Conservation (phyloP, 1,140 invertebrate genomes). For the Heliconius hermathena region DNA sequence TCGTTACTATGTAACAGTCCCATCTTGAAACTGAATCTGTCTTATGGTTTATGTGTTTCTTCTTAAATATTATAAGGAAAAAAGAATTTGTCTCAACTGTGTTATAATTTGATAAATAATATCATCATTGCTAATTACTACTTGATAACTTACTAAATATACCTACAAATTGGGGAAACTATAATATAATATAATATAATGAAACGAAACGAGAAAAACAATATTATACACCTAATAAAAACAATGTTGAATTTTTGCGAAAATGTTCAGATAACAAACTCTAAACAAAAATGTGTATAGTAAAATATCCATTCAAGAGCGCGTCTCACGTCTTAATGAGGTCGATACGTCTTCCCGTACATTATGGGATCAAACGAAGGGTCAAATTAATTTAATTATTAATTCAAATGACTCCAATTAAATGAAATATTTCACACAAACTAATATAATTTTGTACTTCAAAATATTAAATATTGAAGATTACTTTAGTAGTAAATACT, state of each 20-base stretch:
- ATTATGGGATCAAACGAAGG: conserved; percentile 70
- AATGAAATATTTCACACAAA: conserved; percentile 45
- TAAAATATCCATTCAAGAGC: conserved; percentile 62
- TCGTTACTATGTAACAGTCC: conserved; percentile 58
- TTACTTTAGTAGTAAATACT: too few species aligned
- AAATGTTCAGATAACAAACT: conserved; percentile 13
- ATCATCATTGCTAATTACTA: not conserved
- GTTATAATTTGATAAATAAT: not conserved
- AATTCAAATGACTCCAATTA: conserved; percentile 75
- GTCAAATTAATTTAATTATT: conserved; percentile 71
- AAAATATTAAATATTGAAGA: too few species aligned
- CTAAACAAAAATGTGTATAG: conserved; percentile 49
- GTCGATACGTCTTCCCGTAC: conserved; percentile 67
- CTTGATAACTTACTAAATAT: not conserved
- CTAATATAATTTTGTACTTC: not conserved
- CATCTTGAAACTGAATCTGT: conserved; percentile 61
- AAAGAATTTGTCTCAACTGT: not conserved
- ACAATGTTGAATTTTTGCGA: not conserved
- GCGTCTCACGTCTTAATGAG: conserved; percentile 65
- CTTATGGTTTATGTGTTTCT: conserved; percentile 30
- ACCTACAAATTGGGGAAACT: not conserved
- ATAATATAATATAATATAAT: not conserved
- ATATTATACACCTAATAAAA: not conserved
- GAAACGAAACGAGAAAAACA: not conserved
- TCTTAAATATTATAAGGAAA: not conserved